Conservation (phyloP, 1,140 invertebrate genomes). For the Pseudomyrmex dendroicus region DNA sequence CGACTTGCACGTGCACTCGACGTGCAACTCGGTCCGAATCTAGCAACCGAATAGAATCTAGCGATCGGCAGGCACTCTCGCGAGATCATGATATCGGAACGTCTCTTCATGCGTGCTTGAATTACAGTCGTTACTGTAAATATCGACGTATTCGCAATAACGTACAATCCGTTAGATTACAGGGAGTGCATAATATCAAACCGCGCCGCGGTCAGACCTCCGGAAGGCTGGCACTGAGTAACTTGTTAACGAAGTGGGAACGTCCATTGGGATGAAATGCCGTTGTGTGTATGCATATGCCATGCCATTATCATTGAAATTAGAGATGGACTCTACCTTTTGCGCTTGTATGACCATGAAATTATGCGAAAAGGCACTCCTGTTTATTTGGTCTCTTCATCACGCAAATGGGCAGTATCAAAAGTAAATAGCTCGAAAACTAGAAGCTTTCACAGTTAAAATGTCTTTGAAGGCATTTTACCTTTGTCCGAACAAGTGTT, state of each 20-base stretch:
- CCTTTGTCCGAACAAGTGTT: no score
- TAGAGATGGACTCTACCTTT: neutral
- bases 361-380: no score
- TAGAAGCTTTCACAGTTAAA: no score
- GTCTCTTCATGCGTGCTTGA: constrained; percentile 32
- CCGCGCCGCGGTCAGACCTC: neutral
- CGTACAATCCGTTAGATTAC: constrained; percentile 22
- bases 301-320: neutral
- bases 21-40: neutral
- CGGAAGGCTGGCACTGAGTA: constrained; percentile 12
- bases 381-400: no score
- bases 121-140: constrained; percentile 42
- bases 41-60: constrained; percentile 11
- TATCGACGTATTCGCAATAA: constrained; percentile 39
- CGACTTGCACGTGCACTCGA: constrained; percentile 24
- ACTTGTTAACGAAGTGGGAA: constrained; percentile 39
- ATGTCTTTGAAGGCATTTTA: no score
- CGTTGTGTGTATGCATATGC: neutral
- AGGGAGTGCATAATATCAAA: constrained; percentile 27
- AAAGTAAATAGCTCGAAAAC: no score
- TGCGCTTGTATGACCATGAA: no score
- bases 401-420: no score
- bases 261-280: constrained; percentile 21
- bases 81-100: constrained; percentile 27
- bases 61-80: constrained; percentile 14